These are phyloP conservation scores for Pristionchus fissidentatus DNA, from an alignment of 2,888 invertebrate genomes.

Conservation along the genomic window DNA sequence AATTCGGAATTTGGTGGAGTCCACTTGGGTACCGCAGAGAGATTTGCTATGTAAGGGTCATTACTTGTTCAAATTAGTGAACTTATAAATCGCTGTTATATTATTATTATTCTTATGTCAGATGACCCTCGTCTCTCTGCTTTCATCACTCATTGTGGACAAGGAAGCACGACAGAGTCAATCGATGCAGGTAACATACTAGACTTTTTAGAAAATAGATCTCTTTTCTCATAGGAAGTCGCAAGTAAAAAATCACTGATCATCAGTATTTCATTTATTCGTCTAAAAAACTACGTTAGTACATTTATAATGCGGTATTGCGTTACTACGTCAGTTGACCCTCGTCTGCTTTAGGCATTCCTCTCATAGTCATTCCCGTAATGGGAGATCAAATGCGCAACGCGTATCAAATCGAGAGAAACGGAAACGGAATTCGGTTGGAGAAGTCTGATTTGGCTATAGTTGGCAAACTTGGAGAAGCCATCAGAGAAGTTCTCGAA, in stretches of 20 bases:
- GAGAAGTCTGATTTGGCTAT: conserved; percentile 1
- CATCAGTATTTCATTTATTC: too few relatives aligned
- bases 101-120: conserved; percentile 38
- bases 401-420: background rate
- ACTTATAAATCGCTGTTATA: background rate
- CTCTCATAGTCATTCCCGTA: background rate
- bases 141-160: conserved; percentile 58
- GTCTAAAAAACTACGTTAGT: too few relatives aligned
- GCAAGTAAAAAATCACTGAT: too few relatives aligned
- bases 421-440: background rate
- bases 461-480: background rate
- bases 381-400: background rate
- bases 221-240: too few relatives aligned
- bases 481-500: background rate
- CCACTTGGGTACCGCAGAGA: conserved; percentile 23
- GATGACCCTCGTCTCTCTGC: conserved; percentile 54
- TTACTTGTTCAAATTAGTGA: background rate
- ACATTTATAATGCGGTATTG: too few relatives aligned
- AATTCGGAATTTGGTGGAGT: conserved; percentile 24
- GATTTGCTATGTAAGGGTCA: conserved; percentile 33
- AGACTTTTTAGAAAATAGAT: too few relatives aligned
- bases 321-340: too few relatives aligned
- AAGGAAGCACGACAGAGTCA: conserved; percentile 55
- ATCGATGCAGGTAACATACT: conserved; percentile 50
- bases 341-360: background rate